A percentile compares a stretch with the other conserved stretches of the same genome.
phyloP scores from a whole-genome alignment of 2,888 invertebrate genomes.

The Adela reaumurella region DNA sequence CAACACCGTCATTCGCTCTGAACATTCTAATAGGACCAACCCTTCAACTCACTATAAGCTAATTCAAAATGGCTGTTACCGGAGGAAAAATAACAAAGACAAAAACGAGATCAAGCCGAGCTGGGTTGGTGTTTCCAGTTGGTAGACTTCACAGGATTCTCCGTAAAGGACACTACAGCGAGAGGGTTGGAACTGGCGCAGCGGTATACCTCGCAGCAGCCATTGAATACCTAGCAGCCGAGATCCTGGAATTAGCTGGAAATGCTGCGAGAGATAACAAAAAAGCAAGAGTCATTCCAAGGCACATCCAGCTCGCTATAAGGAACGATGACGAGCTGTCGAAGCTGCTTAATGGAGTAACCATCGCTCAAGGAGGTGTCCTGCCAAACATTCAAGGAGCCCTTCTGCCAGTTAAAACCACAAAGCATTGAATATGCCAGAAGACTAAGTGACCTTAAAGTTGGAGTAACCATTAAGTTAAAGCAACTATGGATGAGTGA shows the following conservation, averaged over 20 bases:
- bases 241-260: conserved; percentile 62
- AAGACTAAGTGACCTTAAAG: no score
- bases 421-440: not conserved
- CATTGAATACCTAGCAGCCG: conserved; percentile 64
- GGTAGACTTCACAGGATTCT: conserved; percentile 56
- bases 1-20: no score
- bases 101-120: conserved; percentile 35
- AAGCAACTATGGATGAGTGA: no score
- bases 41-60: no score
- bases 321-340: conserved; percentile 32
- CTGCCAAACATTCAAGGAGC: conserved; percentile 24
- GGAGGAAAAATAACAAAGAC: conserved; percentile 14
- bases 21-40: no score
- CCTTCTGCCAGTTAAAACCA: conserved; percentile 19
- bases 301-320: conserved; percentile 30
- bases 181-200: conserved; percentile 50
- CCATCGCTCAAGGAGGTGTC: conserved; percentile 30
- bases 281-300: conserved; percentile 46
- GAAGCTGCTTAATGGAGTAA: conserved; percentile 24
- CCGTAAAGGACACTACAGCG: conserved; percentile 59
- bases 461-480: no score
- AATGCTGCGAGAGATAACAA: conserved; percentile 64
- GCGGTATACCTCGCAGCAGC: conserved; percentile 55
- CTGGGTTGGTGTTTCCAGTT: conserved; percentile 54
- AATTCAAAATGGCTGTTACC: no score